Percentiles rank a stretch among this genome's conserved stretches.
These are phyloP conservation scores for Pelusios castaneus DNA, from an alignment of 2,113 vertebrate species.

Conservation along the genomic window DNA sequence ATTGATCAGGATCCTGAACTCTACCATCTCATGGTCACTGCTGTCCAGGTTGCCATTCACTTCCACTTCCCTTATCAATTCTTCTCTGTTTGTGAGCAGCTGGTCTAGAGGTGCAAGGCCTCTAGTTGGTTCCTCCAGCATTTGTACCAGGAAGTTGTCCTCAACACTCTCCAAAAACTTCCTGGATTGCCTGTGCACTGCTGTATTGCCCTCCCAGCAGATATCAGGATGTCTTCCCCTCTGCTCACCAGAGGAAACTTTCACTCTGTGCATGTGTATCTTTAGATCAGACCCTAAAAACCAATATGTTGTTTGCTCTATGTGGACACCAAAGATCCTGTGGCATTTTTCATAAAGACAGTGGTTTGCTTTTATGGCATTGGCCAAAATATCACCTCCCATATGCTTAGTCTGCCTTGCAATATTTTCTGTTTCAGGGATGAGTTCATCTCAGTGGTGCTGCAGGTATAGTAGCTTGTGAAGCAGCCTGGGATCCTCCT, in stretches of 20 bases:
- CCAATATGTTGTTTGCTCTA: background rate
- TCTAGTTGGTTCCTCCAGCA: no score
- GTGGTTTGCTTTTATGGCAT: background rate
- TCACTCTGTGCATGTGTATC: background rate
- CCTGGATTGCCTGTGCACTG: no score
- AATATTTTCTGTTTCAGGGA: background rate
- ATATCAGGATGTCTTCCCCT: no score
- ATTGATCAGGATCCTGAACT: no score
- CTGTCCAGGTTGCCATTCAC: no score
- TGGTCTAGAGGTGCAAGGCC: no score
- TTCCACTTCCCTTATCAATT: no score
- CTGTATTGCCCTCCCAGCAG: no score
- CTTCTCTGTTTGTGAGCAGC: no score
- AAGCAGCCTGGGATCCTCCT: background rate
- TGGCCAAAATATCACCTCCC: background rate
- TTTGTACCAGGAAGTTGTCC: no score
- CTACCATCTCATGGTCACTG: no score
- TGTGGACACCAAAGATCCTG: background rate
- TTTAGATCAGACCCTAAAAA: background rate
- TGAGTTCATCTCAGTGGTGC: background rate
- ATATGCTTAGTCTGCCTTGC: background rate
- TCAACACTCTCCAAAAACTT: no score
- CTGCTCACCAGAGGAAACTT: background rate
- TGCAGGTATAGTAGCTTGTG: background rate
- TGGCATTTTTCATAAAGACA: background rate